These are phyloP conservation scores for Sinodicranocentrus sp. DNA, from an alignment of 2,888 invertebrate species.

Conservation along the genomic window DNA sequence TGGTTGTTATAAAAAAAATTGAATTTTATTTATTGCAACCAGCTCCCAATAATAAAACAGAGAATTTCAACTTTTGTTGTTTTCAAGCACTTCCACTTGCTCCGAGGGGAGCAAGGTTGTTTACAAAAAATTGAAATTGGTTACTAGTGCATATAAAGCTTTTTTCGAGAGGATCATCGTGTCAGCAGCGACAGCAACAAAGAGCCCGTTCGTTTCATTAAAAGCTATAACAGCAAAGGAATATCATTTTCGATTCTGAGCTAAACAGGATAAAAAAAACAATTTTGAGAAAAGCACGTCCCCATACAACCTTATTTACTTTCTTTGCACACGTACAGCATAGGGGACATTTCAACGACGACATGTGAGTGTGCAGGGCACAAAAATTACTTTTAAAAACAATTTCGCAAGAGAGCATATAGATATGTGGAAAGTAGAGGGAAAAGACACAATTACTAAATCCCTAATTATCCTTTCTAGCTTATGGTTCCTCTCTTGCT, in stretches of 20 bases:
- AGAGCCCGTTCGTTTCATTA: slow-evolving; percentile 1
- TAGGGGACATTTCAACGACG: neutral
- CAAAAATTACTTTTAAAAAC: neutral
- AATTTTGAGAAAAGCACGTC: neutral
- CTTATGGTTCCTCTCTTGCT: neutral
- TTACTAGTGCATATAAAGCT: neutral
- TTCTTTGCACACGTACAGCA: slow-evolving; percentile 34
- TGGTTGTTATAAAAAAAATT: slow-evolving; percentile 6
- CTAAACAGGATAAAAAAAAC: neutral
- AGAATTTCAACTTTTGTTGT: neutral
- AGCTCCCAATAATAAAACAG: neutral
- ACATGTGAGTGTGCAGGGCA: neutral
- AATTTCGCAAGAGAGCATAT: too few species aligned
- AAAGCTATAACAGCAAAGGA: neutral
- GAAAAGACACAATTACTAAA: neutral
- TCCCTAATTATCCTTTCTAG: neutral
- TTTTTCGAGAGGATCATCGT: neutral
- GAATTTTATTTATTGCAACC: slow-evolving; percentile 13
- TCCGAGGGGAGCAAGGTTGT: slow-evolving; percentile 12
- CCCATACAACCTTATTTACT: neutral
- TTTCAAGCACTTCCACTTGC: neutral
- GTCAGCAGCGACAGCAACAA: neutral
- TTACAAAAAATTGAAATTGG: slow-evolving; percentile 3
- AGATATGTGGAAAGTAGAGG: neutral
- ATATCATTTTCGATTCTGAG: neutral